phyloP scores from a whole-genome alignment of 2,113 vertebrate genomes.

The Poeciliopsis turrubarensis region DNA sequence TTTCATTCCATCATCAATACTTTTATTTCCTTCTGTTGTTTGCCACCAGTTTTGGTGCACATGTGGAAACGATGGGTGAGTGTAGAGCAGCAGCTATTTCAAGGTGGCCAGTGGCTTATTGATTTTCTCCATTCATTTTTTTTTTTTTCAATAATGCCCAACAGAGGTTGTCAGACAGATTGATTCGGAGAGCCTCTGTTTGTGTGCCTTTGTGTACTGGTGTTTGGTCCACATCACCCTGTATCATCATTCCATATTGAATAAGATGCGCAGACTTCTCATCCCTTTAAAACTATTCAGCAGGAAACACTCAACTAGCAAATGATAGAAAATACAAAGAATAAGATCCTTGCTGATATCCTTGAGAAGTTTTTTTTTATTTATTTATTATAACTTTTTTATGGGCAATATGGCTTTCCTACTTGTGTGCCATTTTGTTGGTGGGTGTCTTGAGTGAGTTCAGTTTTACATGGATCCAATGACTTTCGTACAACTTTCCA shows the following conservation, averaged over 20 bases:
- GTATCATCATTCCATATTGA: conserved; percentile 43
- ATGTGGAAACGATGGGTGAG: conserved; percentile 31
- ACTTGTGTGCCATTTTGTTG: background rate
- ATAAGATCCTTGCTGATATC: background rate
- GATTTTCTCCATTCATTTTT: conserved; percentile 53
- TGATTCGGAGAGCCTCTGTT: conserved; percentile 54
- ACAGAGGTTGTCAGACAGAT: conserved; percentile 68
- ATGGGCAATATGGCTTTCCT: background rate
- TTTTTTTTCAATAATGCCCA: conserved; percentile 63
- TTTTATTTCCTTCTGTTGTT: conserved; percentile 6
- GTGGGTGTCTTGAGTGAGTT: background rate
- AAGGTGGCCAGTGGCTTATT: conserved; percentile 58
- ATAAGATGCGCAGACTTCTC: conserved; percentile 60
- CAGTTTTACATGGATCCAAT: background rate
- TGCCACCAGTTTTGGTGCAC: conserved; percentile 1
- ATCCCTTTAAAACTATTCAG: conserved; percentile 34
- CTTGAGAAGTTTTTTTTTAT: conserved; percentile 12
- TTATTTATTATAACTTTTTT: background rate
- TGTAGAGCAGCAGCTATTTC: conserved; percentile 48
- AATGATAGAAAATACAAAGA: conserved; percentile 43
- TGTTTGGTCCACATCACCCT: conserved; percentile 32
- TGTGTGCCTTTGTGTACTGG: conserved; percentile 39
- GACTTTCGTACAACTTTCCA: background rate
- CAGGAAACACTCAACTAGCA: conserved; percentile 50
- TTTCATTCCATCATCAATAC: background rate